Evolutionary conservation across 2,797 vertebrate genomes (phyloP).

Genomic region (Lacerta viridis): DNA sequence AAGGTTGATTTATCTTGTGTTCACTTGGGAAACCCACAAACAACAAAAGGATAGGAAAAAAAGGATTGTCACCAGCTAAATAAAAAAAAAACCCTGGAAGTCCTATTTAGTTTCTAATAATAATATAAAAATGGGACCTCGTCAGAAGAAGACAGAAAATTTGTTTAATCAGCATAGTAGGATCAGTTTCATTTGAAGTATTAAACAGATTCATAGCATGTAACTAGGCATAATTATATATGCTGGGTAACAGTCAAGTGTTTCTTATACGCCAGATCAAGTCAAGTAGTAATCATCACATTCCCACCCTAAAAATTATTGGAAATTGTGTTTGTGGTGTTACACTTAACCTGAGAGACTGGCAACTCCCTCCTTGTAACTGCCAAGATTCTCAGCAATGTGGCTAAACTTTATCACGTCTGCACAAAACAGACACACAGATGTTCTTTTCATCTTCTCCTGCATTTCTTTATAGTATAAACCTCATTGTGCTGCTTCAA

Average conservation of each 20-base stretch:
- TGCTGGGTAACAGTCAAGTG: background rate
- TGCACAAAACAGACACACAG: constrained; percentile 30
- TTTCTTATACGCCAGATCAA: constrained; percentile 18
- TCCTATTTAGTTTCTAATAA: background rate
- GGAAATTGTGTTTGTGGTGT: constrained; percentile 31
- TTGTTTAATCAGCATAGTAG: constrained; percentile 13
- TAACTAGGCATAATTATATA: constrained; percentile 20
- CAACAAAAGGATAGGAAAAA: background rate
- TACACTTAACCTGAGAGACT: constrained; percentile 26
- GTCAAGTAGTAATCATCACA: constrained; percentile 6
- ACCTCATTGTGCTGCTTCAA: constrained; percentile 62
- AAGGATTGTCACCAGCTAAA: background rate
- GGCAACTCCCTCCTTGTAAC: constrained; percentile 4
- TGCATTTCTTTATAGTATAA: constrained; percentile 13
- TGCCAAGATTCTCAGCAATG: background rate
- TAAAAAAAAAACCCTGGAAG: constrained; percentile 16
- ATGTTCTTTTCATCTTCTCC: constrained; percentile 32
- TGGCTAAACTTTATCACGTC: constrained; percentile 18
- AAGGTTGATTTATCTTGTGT: background rate
- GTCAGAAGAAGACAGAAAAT: background rate
- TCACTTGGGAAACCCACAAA: background rate
- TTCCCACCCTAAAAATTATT: constrained; percentile 33
- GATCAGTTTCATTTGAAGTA: fast-evolving
- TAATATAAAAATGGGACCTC: background rate
- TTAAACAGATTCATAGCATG: constrained; percentile 13